Base-by-base conservation (phyloP, 2,797 vertebrate genomes). In the Nothura maculosa region DNA sequence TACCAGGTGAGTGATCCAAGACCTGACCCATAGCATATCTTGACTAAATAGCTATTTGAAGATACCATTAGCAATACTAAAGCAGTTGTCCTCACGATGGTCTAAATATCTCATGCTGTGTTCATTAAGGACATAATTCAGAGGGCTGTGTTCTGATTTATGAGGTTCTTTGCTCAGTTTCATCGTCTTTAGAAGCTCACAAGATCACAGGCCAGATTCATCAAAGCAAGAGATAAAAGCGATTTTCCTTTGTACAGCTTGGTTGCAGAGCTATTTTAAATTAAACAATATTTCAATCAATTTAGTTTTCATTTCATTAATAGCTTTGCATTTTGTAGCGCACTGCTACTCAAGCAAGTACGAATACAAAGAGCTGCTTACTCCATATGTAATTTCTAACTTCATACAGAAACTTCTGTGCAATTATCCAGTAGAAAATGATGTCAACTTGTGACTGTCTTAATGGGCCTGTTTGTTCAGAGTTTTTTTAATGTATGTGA, bases 191-290 rank as follows among this genome's bases (percentile, higher is more conserved):
- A 94, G 80, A 93, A 93, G 77, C 88, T 79, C 74, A 67, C 36
- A 76, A 94, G 89, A 96, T 96, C 93, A 95, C 85, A 96, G 67
- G 67, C 76, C 67, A 77, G 52, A 94, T 81, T 92, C 89, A 96
- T 95, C 92, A 96, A 96, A 95, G 94, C 38, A 52, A 79, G 40
- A 50, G 67, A 92, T 94, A 81, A 96, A 94, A 95, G 92, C 81
- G 76, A 76, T 83, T 92, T 93, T 83, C 80, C 63, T 95, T 94
- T 89, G 74, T 89, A 77, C 43, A 57, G 50, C 57, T 73, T 64
- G 52, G 55, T 86, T 89, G 73, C 60, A n/a, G 67, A 81, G 67
- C 60, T 91, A 79, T 91, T 89, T 91, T 79, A 94, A 93, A 93
- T 93, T 79, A 79, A 93, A 87, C n/a, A 87, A 55, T 83, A 74